Base-by-base conservation (phyloP, 2,797 vertebrate genomes). In the Moxostoma hubbsi region DNA sequence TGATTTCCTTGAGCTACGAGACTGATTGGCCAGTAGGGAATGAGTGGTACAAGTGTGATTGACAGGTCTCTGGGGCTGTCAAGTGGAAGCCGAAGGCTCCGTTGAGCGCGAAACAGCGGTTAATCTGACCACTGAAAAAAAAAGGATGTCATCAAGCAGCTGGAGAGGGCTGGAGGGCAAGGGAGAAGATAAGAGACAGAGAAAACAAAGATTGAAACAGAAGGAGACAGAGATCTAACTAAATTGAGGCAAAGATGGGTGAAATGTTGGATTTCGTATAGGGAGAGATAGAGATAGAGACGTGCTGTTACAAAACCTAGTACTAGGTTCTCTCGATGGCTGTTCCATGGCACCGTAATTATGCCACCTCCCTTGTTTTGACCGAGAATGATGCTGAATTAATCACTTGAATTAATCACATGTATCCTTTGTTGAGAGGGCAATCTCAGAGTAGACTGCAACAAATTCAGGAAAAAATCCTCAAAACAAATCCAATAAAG, bases 51-150 rank as follows among this genome's bases (percentile, higher is more conserved):
- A 7, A 7, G 7, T 3, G n/a, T 71, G 76, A 78, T 16, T 71
- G 76, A 78, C 76, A 49, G 76, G 67, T 71, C 67, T 70, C 66
- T 15, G 57, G 49, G 49, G 75, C 75, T 77, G 75, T 70, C 75
- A 63, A 62, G 66, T 18, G 49, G 49, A 62, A 78, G 67, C 67
- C 49, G 53, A 78, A 63, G 67, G 74, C 43, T 58, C 58, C 1
- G 7, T 9, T n/a, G 7, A 49, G 58, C 57, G 5, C 8, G 72
- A 15, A 69, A 51, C 49, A 62, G 16, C 4, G 49, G 63, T 46
- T 46, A 53, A 74, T 66, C 51, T 67, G 63, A 63, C 47, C 50
- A 16, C 63, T 6, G 64, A n/a, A 9, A 71, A 58, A 62, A 77
- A 18, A 64, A 9, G 69, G 16, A 62, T 18, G 58, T 63, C 6